These are phyloP conservation scores for Rattus norvegicus DNA, from an alignment of 2,113 vertebrate species.

Conservation along the genomic window GRCr8 NC_086027.1:88425501-88426000, in stretches of 20 bases:
- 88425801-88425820: background rate
- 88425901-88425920: background rate
- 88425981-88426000: constrained; percentile 11
- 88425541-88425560: background rate
- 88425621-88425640: background rate
- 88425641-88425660: background rate
- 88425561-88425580: background rate
- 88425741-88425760: background rate
- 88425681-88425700: background rate
- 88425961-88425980: background rate
- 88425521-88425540: background rate
- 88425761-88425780: background rate
- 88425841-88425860: constrained; percentile 35
- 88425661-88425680: background rate
- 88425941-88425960: background rate
- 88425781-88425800: background rate
- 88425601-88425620: background rate
- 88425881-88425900: background rate
- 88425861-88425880: background rate
- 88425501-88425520: no score
- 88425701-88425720: background rate
- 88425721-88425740: background rate
- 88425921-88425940: background rate
- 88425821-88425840: background rate
- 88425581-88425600: background rate